Percentiles rank a stretch among this genome's conserved stretches.
Conservation (phyloP, 2,113 vertebrate genomes). For the Oreochromis aureus region DNA sequence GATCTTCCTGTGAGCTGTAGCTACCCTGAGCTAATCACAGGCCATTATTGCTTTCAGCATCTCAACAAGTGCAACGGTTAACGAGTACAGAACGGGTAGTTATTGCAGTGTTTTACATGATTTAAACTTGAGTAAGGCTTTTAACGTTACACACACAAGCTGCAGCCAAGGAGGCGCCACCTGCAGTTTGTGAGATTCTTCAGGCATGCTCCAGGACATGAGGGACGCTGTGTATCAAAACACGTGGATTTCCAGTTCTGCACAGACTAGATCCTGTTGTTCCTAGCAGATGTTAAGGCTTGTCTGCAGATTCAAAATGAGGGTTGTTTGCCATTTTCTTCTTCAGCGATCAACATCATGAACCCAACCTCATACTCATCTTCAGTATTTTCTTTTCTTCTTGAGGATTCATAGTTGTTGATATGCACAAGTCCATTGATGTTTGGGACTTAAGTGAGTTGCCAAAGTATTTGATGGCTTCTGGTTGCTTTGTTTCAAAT, state of each 20-base stretch:
- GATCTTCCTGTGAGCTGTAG: background rate
- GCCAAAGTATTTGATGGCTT: background rate
- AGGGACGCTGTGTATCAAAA: slow-evolving; percentile 1
- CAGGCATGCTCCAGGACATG: background rate
- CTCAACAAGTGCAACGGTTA: background rate
- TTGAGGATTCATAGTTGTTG: background rate
- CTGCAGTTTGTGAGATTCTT: background rate
- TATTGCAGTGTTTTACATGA: background rate
- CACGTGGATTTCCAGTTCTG: background rate
- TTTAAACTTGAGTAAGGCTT: background rate
- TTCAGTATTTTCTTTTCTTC: background rate
- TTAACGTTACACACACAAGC: background rate
- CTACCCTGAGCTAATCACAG: background rate
- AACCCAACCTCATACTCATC: background rate
- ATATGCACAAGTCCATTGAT: background rate
- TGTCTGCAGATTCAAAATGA: background rate
- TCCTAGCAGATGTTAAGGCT: slow-evolving; percentile 15
- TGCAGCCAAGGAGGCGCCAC: background rate
- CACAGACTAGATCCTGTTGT: background rate
- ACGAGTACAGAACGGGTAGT: background rate
- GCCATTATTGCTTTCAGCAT: background rate
- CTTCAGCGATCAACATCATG: background rate
- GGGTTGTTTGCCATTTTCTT: background rate
- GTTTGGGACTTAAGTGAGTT: background rate
- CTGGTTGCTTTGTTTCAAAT: background rate